Evolutionary conservation across 2,888 invertebrate species (phyloP).

Genomic region (Agrochola litura): DNA sequence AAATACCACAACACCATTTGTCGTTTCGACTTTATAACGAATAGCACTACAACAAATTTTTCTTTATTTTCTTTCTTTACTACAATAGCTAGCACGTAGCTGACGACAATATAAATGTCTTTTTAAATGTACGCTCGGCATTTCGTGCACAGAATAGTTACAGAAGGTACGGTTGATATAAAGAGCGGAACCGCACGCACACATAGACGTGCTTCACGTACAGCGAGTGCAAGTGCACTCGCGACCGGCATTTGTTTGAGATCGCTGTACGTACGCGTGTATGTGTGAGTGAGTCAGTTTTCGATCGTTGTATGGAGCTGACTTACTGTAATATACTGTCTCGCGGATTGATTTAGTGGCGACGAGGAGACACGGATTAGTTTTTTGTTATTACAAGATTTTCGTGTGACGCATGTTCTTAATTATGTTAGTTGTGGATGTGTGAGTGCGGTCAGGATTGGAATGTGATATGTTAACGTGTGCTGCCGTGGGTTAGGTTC

Average conservation of each 20-base stretch:
- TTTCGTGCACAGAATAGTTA: background rate
- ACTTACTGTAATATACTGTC: background rate
- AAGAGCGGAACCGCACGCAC: background rate
- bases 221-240: background rate
- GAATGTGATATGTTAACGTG: conserved; percentile 19
- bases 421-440: conserved; percentile 48
- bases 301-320: background rate
- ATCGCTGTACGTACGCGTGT: background rate
- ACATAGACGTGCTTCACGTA: background rate
- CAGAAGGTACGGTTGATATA: conserved; percentile 4
- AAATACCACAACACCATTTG: conserved; percentile 43
- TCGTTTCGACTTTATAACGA: conserved; percentile 36
- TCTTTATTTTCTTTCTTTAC: conserved; percentile 24
- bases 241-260: background rate
- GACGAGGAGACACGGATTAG: conserved; percentile 30
- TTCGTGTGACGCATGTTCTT: conserved; percentile 25
- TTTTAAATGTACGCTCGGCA: conserved; percentile 36
- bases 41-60: conserved; percentile 29
- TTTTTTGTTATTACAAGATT: conserved; percentile 50
- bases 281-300: background rate
- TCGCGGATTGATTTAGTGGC: conserved; percentile 46
- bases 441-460: conserved; percentile 31
- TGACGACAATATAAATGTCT: conserved; percentile 45
- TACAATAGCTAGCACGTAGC: conserved; percentile 16
- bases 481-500: conserved; percentile 17